Evolutionary conservation across 2,113 vertebrate genomes (phyloP).

Genomic region (Menidia beryllina): DNA sequence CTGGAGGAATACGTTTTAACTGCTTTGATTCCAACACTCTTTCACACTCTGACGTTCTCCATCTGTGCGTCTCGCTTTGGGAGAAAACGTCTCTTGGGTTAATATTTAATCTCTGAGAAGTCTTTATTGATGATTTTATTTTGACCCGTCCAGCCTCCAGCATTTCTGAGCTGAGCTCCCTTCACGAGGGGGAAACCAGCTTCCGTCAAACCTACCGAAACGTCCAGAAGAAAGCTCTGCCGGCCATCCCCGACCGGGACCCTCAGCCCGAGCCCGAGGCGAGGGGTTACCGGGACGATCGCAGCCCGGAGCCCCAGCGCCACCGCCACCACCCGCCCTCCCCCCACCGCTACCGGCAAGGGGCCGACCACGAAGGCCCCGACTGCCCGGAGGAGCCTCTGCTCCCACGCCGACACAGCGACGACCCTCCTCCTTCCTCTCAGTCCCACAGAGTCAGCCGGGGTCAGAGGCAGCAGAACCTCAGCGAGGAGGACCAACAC

Average conservation of each 20-base stretch:
- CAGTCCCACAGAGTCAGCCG: constrained; percentile 75
- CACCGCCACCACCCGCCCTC: constrained; percentile 44
- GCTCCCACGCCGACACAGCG: constrained; percentile 63
- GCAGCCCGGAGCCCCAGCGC: constrained; percentile 55
- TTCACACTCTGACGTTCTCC: not conserved
- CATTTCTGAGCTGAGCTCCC: constrained; percentile 93
- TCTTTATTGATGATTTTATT: constrained; percentile 1
- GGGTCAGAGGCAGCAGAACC: constrained; percentile 66
- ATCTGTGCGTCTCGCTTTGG: not conserved
- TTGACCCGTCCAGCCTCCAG: constrained; percentile 84
- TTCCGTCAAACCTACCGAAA: constrained; percentile 89
- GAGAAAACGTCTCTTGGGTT: not conserved
- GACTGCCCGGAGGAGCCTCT: constrained; percentile 35
- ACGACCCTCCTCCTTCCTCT: constrained; percentile 73
- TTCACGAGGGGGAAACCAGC: constrained; percentile 88
- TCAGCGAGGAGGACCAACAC: constrained; percentile 58
- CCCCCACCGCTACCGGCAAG: constrained; percentile 40
- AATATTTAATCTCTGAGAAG: not conserved
- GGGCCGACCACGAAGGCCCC: constrained; percentile 28
- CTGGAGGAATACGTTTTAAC: constrained; percentile 14
- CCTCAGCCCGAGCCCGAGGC: constrained; percentile 84
- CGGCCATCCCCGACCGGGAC: constrained; percentile 85
- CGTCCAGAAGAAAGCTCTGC: constrained; percentile 88
- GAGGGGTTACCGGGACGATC: constrained; percentile 75
- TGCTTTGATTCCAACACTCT: not conserved